Base-by-base conservation (phyloP, 2,888 invertebrate species). In the Eugnorisma glareosa region DNA sequence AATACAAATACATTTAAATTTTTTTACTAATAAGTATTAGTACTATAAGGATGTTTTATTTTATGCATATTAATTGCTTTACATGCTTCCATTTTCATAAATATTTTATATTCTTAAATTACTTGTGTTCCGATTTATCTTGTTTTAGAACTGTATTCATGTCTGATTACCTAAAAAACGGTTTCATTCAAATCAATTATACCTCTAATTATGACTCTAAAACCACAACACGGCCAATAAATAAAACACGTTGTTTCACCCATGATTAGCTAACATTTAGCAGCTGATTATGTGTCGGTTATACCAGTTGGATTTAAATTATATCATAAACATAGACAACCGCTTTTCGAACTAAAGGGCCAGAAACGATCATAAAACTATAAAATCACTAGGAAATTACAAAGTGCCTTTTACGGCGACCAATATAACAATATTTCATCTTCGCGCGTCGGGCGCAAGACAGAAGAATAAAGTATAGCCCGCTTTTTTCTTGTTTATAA, bases 351-450 rank as follows among this genome's bases (percentile, higher is more conserved):
- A 87, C 90, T 91, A 91, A 94, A 93, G 93, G 92, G 91, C 87
- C 92, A 91, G 92, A 92, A 93, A 92, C 92, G 88, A 91, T 89
- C 92, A 92, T 96, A 96, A 96, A 96, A 93, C 93, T 91, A 94
- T 95, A 96, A 95, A 95, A 92, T 94, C 92, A 93, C 93, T 93
- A 93, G 89, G 92, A 92, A 93, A 94, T 94, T 93, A 94, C 93
- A 93, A 94, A 94, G 90, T 94, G 91, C 85, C 75, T 93, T 96
- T 95, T 95, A 96, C 93, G 92, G 92, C 93, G 88, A 90, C 88
- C 92, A 92, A 94, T 96, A 95, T 93, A 96, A 93, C 94, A 92
- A 96, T 96, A 96, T 94, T 93, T 96, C 92, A 96, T 94, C 92
- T 91, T 94, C 92, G 91, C 93, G 93, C 94, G 92, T 90, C 90